Percentiles rank a stretch among this genome's conserved stretches.
phyloP scores from a whole-genome alignment of 2,888 invertebrate genomes.

The Apotomis capreana region DNA sequence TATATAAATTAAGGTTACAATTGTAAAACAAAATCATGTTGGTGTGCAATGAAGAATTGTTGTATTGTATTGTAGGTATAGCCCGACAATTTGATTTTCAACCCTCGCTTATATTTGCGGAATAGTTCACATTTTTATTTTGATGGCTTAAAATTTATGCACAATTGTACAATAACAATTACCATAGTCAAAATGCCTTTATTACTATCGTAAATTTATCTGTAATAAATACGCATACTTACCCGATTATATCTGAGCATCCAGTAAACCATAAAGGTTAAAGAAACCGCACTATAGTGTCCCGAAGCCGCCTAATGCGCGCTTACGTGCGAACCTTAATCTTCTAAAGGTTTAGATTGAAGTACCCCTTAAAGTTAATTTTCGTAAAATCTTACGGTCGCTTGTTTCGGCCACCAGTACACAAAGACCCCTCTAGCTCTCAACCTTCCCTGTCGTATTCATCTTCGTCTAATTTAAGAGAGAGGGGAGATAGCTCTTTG shows the following conservation, averaged over 20 bases:
- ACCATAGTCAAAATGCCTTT: too few species aligned
- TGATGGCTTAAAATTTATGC: too few species aligned
- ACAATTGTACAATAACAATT: too few species aligned
- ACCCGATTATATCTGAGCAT: conserved; percentile 7
- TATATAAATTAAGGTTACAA: too few species aligned
- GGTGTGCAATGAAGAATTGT: too few species aligned
- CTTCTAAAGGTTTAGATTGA: conserved; percentile 74
- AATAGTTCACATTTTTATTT: too few species aligned
- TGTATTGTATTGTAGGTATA: too few species aligned
- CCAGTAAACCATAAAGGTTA: conserved; percentile 46
- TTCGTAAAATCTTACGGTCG: conserved; percentile 78
- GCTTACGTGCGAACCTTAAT: conserved; percentile 70
- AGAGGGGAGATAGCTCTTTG: conserved; percentile 53
- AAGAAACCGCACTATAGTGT: conserved; percentile 60
- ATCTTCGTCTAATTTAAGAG: conserved; percentile 42
- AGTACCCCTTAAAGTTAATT: conserved; percentile 79
- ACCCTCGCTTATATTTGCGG: too few species aligned
- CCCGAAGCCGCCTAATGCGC: conserved; percentile 58
- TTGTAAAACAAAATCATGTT: too few species aligned
- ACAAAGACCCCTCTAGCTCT: conserved; percentile 48
- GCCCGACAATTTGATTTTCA: too few species aligned
- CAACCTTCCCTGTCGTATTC: conserved; percentile 42
- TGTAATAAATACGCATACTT: neutral
- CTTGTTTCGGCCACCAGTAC: conserved; percentile 55
- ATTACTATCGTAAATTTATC: too few species aligned